Percentiles rank a stretch among this genome's conserved stretches.
These are phyloP conservation scores for Xestia xanthographa DNA, from an alignment of 2,888 invertebrate species.

Conservation along the genomic window DNA sequence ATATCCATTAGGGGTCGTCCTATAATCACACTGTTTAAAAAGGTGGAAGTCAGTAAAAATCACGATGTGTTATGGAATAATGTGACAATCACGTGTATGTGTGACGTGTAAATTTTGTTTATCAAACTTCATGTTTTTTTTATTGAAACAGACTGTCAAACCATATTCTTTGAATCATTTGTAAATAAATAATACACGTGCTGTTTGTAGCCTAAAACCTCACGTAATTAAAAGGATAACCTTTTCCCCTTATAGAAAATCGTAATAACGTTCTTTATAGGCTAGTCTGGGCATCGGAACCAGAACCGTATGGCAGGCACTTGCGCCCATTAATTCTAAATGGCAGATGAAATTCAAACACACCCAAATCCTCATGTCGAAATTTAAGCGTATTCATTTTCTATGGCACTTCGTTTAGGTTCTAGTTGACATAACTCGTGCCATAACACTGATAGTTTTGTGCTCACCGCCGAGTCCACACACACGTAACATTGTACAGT, in stretches of 20 bases:
- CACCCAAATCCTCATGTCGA: background rate
- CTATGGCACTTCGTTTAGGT: background rate
- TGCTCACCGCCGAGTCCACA: background rate
- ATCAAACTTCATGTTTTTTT: background rate
- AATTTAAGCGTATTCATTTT: background rate
- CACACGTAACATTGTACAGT: conserved; percentile 23
- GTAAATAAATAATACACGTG: background rate
- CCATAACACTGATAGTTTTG: conserved; percentile 15
- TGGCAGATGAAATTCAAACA: background rate
- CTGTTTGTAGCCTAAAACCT: background rate
- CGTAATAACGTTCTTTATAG: background rate
- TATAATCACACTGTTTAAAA: background rate
- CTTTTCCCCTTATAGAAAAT: background rate
- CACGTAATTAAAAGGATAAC: background rate
- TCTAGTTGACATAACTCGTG: conserved; percentile 4
- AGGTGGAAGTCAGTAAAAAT: background rate
- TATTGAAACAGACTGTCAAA: background rate
- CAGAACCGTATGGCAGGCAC: background rate
- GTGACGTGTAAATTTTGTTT: background rate
- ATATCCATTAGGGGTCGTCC: background rate
- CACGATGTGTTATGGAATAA: background rate
- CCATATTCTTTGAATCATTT: background rate
- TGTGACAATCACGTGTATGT: conserved; percentile 1
- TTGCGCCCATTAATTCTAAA: background rate
- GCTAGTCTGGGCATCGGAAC: background rate